Base-by-base conservation (phyloP, 1,140 invertebrate genomes). In the Aradophagus sp. region DNA sequence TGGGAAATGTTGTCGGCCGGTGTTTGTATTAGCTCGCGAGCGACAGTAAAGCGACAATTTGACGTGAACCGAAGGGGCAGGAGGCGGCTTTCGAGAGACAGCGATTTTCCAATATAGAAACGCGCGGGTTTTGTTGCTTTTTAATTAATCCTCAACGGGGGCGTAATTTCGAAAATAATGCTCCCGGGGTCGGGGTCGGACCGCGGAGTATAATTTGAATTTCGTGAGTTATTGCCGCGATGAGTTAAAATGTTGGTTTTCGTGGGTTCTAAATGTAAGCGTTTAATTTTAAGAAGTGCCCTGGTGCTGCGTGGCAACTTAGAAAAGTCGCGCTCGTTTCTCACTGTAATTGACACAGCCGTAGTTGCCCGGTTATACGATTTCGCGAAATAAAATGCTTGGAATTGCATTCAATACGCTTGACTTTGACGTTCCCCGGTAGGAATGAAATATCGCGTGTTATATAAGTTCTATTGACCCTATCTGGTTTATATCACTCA, bases 31-130 rank as follows among this genome's bases (percentile, higher is more conserved):
- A 66, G 62, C 44, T 61, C 29, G 34, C 58, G 41, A 50, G 39
- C 35, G 61, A 71, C 47, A 50, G 41, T 42, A 38, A 66, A 72
- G 39, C 69, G 56, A 67, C 69, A 63, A 73, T 73, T 72, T 72
- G 69, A 72, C 69, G 52, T 53, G 15, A 45, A 56, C 27, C 16
- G 38, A 55, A 39, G 5, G 16, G 26, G 50, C 20, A 6, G 13
- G 29, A 56, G 19, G 26, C 2, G 17, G 14, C 2, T 45, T 66
- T 26, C 16, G 15, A 48, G 16, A 52, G 45, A 61, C 55, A 58
- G 55, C 50, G 52, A 72, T 55, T 72, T 72, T 62, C 45, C 62
- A 59, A 65, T 59, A 65, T 47, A 52, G 36, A 50, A 31, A 55
- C 44, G 39, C 12, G 32, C 10, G 42, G 20, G 36, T 44, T 11